phyloP scores from a whole-genome alignment of 92 coral and sea anemone genomes.

The Siderastrea radians region DNA sequence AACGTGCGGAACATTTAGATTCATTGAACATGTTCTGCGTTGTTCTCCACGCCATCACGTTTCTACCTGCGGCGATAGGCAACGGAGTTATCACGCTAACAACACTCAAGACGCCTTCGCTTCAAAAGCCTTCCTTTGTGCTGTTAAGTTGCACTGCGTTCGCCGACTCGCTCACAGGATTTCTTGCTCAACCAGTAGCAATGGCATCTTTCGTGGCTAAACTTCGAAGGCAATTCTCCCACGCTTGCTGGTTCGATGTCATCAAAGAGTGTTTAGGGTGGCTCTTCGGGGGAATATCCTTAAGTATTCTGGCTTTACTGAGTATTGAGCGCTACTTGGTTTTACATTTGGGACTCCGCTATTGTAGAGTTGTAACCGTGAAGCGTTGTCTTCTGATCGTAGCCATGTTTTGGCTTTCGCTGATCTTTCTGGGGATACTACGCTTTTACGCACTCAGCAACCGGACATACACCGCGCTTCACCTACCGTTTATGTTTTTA shows the following conservation, averaged over 20 bases:
- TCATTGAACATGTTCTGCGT: constrained; percentile 10
- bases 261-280: constrained; percentile 30
- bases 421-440: constrained; percentile 5
- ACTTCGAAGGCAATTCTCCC: constrained; percentile 15
- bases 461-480: constrained; percentile 20
- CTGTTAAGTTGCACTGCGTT: constrained; percentile 34
- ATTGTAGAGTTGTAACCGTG: not conserved
- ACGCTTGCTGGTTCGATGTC: constrained; percentile 26
- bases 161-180: constrained; percentile 42
- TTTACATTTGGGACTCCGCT: constrained; percentile 10
- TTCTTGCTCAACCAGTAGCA: constrained; percentile 44
- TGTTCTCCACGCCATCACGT: constrained; percentile 28
- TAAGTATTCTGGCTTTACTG: constrained; percentile 29
- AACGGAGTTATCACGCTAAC: constrained; percentile 13
- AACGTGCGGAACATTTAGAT: constrained; percentile 1
- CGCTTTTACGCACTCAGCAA: constrained; percentile 15
- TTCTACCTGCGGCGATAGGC: constrained; percentile 47
- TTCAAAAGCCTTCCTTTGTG: constrained; percentile 39
- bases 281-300: constrained; percentile 32
- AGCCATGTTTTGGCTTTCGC: not conserved
- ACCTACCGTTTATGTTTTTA: constrained; percentile 36
- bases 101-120: constrained; percentile 18
- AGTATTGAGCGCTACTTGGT: constrained; percentile 38
- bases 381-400: not conserved
- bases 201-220: constrained; percentile 38